phyloP scores from a whole-genome alignment of 1,140 invertebrate species.

The Eumeta japonica region DNA sequence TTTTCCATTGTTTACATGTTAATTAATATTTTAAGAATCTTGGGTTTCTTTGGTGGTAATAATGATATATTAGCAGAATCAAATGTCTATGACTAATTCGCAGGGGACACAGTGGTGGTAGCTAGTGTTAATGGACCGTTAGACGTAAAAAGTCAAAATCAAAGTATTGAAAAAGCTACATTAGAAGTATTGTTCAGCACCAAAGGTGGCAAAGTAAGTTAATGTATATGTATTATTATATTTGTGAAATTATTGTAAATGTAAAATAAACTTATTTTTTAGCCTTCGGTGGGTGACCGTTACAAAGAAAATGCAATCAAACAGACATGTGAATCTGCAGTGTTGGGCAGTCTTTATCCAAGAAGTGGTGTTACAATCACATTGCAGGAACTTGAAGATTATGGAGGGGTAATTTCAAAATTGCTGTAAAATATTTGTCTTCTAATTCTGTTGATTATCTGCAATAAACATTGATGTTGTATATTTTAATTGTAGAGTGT shows the following conservation, averaged over 20 bases:
- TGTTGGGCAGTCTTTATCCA: conserved; percentile 72
- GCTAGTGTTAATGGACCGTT: conserved; percentile 81
- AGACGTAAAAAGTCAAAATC: conserved; percentile 75
- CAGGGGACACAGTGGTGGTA: conserved; percentile 75
- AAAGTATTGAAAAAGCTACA: conserved; percentile 74
- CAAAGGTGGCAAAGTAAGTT: conserved; percentile 73
- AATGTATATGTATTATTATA: no score
- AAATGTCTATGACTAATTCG: no score
- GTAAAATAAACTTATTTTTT: conserved; percentile 4
- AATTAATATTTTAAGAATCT: no score
- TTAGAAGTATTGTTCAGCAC: conserved; percentile 77
- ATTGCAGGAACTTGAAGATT: conserved; percentile 84
- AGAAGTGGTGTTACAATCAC: conserved; percentile 74
- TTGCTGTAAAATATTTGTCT: conserved; percentile 8
- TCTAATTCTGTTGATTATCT: no score
- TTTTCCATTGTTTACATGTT: no score
- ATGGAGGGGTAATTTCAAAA: conserved; percentile 78
- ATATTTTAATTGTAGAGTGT: no score
- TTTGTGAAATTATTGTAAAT: no score
- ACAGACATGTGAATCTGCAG: conserved; percentile 72
- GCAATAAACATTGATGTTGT: no score
- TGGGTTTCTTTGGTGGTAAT: no score
- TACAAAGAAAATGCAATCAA: conserved; percentile 73
- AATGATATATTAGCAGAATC: no score
- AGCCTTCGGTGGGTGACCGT: conserved; percentile 70